Evolutionary conservation across 1,140 invertebrate genomes (phyloP).

Genomic region (Lepidurus packardi): DNA sequence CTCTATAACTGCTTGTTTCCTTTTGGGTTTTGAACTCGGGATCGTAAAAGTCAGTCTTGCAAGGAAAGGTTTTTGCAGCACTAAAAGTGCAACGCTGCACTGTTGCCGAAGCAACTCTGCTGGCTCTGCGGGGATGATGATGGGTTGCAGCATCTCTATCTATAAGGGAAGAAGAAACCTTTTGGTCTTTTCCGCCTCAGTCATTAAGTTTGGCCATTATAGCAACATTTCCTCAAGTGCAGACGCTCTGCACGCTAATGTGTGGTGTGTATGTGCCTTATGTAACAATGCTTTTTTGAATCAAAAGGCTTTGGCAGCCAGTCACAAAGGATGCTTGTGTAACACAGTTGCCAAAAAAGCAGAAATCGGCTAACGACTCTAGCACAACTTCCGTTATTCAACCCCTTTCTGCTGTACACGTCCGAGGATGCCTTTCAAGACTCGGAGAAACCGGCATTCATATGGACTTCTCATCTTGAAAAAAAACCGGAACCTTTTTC

Average conservation of each 20-base stretch:
- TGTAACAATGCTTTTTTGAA: no score
- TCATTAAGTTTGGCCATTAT: neutral
- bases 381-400: no score
- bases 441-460: no score
- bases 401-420: no score
- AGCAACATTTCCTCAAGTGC: slow-evolving; percentile 8
- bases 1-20: slow-evolving; percentile 2
- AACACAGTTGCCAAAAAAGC: no score
- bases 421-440: no score
- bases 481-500: neutral
- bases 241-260: neutral
- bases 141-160: slow-evolving; percentile 15
- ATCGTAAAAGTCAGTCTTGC: slow-evolving; percentile 6
- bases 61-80: slow-evolving; percentile 4
- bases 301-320: no score
- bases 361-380: no score
- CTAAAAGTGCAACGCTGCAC: neutral
- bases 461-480: no score
- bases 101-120: slow-evolving; percentile 13
- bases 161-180: neutral
- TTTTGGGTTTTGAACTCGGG: neutral
- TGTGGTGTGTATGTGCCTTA: neutral
- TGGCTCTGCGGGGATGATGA: slow-evolving; percentile 1
- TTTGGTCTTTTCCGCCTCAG: neutral
- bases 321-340: no score